Conservation (phyloP, 35 echinoderm and acorn worm genomes). For the Strongylocentrotus purpuratus region DNA sequence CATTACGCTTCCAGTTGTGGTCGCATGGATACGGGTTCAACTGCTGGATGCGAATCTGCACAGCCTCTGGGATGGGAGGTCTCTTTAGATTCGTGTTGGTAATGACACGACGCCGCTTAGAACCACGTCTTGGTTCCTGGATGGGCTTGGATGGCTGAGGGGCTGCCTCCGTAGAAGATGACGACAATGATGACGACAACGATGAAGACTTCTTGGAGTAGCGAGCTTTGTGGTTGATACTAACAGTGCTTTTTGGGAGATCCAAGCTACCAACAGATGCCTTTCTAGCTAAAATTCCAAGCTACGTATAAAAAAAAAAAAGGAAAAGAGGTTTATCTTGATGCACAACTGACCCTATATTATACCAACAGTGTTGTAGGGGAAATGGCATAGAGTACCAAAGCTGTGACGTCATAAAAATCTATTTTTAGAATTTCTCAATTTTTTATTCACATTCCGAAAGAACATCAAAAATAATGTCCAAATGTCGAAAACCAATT, state of each 20-base stretch:
- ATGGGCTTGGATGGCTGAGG: background rate
- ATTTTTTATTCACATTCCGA: no score
- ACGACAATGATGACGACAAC: background rate
- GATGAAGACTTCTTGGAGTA: background rate
- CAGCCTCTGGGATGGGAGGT: background rate
- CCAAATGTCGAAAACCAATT: no score
- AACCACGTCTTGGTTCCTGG: background rate
- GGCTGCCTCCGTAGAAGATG: background rate
- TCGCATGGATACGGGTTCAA: background rate
- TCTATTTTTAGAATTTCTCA: no score
- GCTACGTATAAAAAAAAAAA: background rate
- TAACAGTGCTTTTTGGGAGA: background rate
- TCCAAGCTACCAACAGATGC: background rate
- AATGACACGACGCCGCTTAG: background rate
- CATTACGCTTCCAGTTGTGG: background rate
- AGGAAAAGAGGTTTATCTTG: no score
- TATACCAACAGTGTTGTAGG: no score
- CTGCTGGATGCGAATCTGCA: background rate
- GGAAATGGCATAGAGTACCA: no score
- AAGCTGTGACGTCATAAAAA: no score
- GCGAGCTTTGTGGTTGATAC: background rate
- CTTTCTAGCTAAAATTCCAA: background rate
- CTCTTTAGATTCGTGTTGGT: background rate
- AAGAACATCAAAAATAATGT: no score
- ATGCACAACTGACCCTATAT: no score